Conservation (phyloP, 2,113 vertebrate genomes). For the Lasiurus borealis region DNA sequence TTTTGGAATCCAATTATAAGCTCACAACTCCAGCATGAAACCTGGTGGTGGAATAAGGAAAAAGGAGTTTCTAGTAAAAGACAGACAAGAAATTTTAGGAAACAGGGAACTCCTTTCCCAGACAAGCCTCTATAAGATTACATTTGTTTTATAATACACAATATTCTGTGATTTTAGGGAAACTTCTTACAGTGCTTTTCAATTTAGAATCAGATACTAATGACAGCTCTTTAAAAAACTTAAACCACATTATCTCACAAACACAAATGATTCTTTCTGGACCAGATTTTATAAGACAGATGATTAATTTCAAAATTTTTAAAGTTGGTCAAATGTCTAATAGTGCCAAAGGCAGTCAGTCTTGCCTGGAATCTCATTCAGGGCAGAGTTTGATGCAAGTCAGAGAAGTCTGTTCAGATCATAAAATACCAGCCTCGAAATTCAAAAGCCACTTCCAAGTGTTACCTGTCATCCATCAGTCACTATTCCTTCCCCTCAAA, state of each 20-base stretch:
- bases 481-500: conserved; percentile 49
- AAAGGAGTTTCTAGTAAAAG: conserved; percentile 55
- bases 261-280: background rate
- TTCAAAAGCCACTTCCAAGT: conserved; percentile 54
- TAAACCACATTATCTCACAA: conserved; percentile 28
- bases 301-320: conserved; percentile 38
- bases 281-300: conserved; percentile 28
- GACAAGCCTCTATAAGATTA: background rate
- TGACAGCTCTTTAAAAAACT: conserved; percentile 32
- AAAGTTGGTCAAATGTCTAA: background rate
- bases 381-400: background rate
- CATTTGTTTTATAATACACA: conserved; percentile 52
- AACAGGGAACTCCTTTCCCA: conserved; percentile 14
- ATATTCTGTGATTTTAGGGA: conserved; percentile 60
- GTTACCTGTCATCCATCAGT: conserved; percentile 53
- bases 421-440: conserved; percentile 32
- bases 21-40: conserved; percentile 12
- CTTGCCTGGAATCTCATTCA: background rate
- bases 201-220: conserved; percentile 43
- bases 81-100: conserved; percentile 41
- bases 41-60: background rate
- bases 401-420: background rate
- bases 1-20: conserved; percentile 42
- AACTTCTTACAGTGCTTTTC: background rate
- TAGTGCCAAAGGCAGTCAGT: conserved; percentile 1